Conservation (phyloP, 2,888 invertebrate genomes). For the Aelia acuminata region DNA sequence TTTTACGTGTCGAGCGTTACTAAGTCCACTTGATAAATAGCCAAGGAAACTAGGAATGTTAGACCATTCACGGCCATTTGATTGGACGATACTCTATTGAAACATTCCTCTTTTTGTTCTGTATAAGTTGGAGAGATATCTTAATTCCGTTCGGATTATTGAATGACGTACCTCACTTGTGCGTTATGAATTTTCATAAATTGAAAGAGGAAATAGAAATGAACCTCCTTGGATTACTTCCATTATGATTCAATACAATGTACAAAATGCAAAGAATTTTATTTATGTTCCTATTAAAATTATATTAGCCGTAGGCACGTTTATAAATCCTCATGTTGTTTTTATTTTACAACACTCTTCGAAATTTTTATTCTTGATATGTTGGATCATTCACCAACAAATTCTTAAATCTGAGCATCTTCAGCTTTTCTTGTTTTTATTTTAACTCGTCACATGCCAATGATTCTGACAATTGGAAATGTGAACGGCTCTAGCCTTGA, state of each 20-base stretch:
- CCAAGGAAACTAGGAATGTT: not conserved
- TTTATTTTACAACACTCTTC: no score
- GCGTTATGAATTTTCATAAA: not conserved
- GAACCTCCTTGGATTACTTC: no score
- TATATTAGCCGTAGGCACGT: no score
- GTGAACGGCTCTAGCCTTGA: not conserved
- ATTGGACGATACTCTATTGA: not conserved
- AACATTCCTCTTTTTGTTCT: not conserved
- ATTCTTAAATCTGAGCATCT: not conserved
- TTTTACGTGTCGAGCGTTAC: slow-evolving; percentile 8
- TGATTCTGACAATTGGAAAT: not conserved
- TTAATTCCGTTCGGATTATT: not conserved
- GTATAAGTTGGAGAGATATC: not conserved
- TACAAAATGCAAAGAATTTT: no score
- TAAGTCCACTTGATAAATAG: not conserved
- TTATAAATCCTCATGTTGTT: no score
- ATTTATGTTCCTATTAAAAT: no score
- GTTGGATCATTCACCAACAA: no score
- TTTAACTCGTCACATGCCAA: not conserved
- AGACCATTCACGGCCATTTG: not conserved
- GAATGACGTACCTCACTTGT: not conserved
- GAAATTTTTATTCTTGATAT: no score
- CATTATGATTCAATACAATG: no score
- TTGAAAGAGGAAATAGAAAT: no score
- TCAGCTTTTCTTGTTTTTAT: not conserved